Conservation (phyloP, 2,888 invertebrate species). For the Octodonta nipae region DNA sequence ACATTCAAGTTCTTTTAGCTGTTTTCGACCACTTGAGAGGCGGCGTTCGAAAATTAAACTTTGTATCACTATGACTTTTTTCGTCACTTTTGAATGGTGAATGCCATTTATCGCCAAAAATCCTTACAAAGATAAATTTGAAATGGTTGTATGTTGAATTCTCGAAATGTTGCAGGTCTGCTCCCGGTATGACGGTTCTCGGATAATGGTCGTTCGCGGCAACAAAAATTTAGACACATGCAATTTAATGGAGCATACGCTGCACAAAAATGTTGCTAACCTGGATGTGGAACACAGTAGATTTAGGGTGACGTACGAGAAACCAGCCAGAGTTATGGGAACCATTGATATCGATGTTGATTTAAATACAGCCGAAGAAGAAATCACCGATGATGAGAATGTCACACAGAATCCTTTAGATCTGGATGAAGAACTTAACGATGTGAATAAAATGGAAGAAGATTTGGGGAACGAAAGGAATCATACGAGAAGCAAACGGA, state of each 20-base stretch:
- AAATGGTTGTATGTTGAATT: no score
- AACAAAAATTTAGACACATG: conserved; percentile 65
- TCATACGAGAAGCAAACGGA: conserved; percentile 5
- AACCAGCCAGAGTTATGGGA: conserved; percentile 39
- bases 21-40: no score
- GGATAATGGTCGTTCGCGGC: conserved; percentile 69
- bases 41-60: no score
- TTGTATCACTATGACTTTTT: no score
- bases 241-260: conserved; percentile 57
- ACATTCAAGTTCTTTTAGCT: no score
- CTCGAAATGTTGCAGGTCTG: conserved; percentile 49
- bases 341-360: conserved; percentile 17
- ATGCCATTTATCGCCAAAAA: no score
- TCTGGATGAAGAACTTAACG: conserved; percentile 4
- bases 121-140: no score
- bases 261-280: conserved; percentile 48
- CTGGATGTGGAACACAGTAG: conserved; percentile 42
- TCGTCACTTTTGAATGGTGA: no score
- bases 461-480: no score
- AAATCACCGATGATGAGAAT: conserved; percentile 17
- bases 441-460: conserved; percentile 10
- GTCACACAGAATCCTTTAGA: neutral
- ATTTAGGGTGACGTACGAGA: conserved; percentile 45
- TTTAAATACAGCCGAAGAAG: conserved; percentile 19
- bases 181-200: conserved; percentile 64